phyloP scores from a whole-genome alignment of 2,113 vertebrate genomes.

The Chaenocephalus aceratus region DNA sequence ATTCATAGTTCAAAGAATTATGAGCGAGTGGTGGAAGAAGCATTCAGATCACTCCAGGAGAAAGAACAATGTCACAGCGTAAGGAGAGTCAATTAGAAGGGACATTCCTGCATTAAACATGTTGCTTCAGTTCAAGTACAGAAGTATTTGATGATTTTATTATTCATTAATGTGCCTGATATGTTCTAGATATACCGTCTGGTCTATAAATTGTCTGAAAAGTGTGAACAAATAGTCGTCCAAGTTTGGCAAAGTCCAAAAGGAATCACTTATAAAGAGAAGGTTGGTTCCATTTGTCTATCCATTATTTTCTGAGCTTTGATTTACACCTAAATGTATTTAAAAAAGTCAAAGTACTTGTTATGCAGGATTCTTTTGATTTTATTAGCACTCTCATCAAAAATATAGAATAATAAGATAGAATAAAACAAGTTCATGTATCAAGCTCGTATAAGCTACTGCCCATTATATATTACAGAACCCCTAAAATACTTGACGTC shows the following conservation, averaged over 20 bases:
- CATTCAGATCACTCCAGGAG: background rate
- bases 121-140: background rate
- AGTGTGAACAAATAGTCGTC: too few relatives aligned
- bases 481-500: background rate
- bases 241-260: too few relatives aligned
- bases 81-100: background rate
- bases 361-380: background rate
- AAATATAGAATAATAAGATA: background rate
- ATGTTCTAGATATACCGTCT: too few relatives aligned
- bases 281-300: too few relatives aligned
- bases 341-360: background rate
- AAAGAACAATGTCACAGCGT: background rate
- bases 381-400: background rate
- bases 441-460: conserved; percentile 15
- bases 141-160: background rate
- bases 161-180: too few relatives aligned
- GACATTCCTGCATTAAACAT: background rate
- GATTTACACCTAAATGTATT: background rate
- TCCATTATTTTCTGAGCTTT: too few relatives aligned
- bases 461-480: conserved; percentile 9
- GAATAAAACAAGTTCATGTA: background rate
- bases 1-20: conserved; percentile 36
- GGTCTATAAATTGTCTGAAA: too few relatives aligned
- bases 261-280: too few relatives aligned
- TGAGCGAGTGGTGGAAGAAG: background rate